These are phyloP conservation scores for Neofelis nebulosa DNA, from an alignment of 2,113 vertebrate genomes.

Conservation along the genomic window DNA sequence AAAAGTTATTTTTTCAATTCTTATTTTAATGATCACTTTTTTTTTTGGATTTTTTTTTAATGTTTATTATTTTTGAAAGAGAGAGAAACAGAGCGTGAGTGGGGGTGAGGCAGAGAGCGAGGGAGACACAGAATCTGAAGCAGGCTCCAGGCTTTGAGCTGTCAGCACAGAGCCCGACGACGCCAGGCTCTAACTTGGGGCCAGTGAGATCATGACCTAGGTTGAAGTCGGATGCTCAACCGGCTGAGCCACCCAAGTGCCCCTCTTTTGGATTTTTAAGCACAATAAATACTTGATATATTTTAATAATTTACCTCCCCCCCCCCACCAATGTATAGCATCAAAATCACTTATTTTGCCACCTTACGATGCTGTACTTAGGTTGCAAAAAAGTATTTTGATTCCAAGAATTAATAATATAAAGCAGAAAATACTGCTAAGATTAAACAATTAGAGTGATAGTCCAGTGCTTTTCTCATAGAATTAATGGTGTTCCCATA, in stretches of 20 bases:
- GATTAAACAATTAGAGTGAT: background rate
- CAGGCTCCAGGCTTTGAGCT: too few relatives aligned
- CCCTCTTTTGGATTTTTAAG: background rate
- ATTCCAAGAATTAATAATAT: background rate
- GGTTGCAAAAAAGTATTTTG: background rate
- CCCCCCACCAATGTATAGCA: background rate
- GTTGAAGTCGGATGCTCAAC: too few relatives aligned
- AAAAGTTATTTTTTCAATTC: background rate
- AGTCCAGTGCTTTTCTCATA: background rate
- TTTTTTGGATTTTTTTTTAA: slow-evolving; percentile 1
- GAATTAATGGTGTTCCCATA: background rate
- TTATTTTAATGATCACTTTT: background rate
- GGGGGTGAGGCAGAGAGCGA: too few relatives aligned
- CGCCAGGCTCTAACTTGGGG: too few relatives aligned
- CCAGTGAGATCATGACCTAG: too few relatives aligned
- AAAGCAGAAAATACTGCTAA: background rate
- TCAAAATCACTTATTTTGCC: background rate
- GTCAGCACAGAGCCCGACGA: too few relatives aligned
- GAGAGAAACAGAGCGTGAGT: too few relatives aligned
- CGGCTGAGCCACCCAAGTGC: too few relatives aligned
- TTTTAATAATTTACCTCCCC: background rate
- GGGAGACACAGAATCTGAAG: too few relatives aligned
- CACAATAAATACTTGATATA: background rate
- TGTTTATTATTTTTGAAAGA: too few relatives aligned
- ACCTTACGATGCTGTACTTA: background rate